Evolutionary conservation across 2,888 invertebrate genomes (phyloP).

Genomic region (Hecatera dysodea): DNA sequence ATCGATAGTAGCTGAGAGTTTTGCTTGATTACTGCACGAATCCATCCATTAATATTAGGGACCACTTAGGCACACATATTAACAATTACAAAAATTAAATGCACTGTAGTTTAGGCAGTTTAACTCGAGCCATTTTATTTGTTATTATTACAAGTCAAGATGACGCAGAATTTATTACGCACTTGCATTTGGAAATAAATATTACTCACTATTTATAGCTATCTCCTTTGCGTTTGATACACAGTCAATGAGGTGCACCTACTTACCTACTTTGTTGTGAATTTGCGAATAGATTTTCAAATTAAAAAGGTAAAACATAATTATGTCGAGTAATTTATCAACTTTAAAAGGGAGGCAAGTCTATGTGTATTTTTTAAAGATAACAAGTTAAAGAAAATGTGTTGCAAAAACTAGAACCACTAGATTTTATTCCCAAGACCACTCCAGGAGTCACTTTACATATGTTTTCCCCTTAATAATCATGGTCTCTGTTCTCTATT

Average conservation of each 20-base stretch:
- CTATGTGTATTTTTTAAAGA: no score
- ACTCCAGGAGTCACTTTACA: no score
- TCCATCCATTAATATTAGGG: background rate
- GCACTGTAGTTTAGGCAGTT: background rate
- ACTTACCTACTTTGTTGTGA: no score
- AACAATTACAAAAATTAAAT: background rate
- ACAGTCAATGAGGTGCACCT: constrained; percentile 9
- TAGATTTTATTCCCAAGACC: no score
- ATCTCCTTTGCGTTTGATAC: background rate
- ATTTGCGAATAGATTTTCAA: no score
- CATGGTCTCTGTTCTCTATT: background rate
- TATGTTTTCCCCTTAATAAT: background rate
- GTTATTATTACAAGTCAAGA: background rate
- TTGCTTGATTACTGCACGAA: background rate
- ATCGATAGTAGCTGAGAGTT: constrained; percentile 28
- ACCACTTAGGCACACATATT: background rate
- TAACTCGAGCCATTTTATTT: background rate
- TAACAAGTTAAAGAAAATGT: background rate
- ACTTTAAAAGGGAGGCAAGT: background rate
- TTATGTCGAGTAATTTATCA: background rate
- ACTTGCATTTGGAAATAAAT: constrained; percentile 18
- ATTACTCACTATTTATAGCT: constrained; percentile 2
- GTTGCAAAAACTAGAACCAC: no score
- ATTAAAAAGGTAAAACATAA: background rate
- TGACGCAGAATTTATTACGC: background rate